These are phyloP conservation scores for Platyrinchus mystaceus DNA, from an alignment of 2,797 vertebrate species.

Conservation along the genomic window DNA sequence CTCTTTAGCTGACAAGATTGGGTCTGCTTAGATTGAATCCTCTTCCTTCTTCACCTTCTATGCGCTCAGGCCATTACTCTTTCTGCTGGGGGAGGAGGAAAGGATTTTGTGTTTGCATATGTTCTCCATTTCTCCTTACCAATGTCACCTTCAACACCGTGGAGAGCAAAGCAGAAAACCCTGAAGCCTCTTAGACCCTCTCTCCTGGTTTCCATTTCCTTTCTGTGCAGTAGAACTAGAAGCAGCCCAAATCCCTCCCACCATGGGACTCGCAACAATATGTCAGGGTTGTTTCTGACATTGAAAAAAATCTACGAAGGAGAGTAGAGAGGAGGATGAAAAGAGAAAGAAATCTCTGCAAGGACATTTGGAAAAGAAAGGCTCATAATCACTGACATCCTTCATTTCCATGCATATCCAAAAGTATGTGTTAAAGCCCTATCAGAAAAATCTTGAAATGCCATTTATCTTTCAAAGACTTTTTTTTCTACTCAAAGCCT, in stretches of 20 bases:
- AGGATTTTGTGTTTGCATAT: background rate
- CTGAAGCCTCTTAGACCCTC: background rate
- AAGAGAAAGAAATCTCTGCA: background rate
- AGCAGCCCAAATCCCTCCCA: background rate
- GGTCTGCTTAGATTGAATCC: background rate
- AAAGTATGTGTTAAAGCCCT: background rate
- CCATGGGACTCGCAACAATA: background rate
- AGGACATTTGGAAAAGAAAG: background rate
- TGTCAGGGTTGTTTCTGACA: background rate
- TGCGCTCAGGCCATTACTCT: background rate
- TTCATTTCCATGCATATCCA: background rate
- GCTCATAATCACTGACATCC: background rate
- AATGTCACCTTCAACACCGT: background rate
- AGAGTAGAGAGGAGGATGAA: background rate
- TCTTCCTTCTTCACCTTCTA: background rate
- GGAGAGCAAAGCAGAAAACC: background rate
- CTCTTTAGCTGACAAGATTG: background rate
- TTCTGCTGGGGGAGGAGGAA: background rate
- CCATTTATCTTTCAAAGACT: background rate
- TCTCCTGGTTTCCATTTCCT: background rate
- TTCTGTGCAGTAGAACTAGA: background rate
- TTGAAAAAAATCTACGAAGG: background rate
- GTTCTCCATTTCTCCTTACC: background rate
- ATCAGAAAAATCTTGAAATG: background rate
- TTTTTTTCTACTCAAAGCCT: background rate